Evolutionary conservation across 1,140 invertebrate species (phyloP).

Genomic region (Drosophila sturtevanti): DNA sequence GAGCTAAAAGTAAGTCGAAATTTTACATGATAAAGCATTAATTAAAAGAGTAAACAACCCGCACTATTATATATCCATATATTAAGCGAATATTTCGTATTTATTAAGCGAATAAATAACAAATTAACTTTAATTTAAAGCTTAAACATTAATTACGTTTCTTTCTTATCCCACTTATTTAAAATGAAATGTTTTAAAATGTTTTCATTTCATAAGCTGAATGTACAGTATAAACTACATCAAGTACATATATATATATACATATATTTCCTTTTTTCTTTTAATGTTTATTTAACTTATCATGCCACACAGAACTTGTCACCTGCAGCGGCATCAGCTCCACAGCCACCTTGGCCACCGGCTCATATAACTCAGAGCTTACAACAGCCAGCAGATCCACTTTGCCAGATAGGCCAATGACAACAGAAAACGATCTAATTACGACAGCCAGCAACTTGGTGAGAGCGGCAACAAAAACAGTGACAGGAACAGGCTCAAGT

Average conservation of each 20-base stretch:
- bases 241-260: background rate
- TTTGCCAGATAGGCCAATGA: constrained; percentile 73
- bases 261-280: constrained; percentile 13
- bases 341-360: background rate
- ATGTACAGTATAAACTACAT: constrained; percentile 4
- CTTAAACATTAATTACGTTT: background rate
- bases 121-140: background rate
- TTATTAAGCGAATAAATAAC: too few species aligned
- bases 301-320: constrained; percentile 57
- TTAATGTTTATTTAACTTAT: background rate
- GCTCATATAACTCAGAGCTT: constrained; percentile 28
- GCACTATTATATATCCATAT: too few species aligned
- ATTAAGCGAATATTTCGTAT: too few species aligned
- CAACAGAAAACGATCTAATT: constrained; percentile 81
- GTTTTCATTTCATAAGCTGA: background rate
- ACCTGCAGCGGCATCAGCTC: constrained; percentile 48
- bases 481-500: constrained; percentile 13
- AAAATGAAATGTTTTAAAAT: background rate
- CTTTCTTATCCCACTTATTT: background rate
- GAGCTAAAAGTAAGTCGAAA: too few species aligned
- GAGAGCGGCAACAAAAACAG: constrained; percentile 51
- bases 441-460: constrained; percentile 72
- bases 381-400: constrained; percentile 67
- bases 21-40: too few species aligned
- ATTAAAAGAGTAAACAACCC: too few species aligned